Evolutionary conservation across 1,140 invertebrate genomes (phyloP).

Genomic region (Drosophila nigrodunni): DNA sequence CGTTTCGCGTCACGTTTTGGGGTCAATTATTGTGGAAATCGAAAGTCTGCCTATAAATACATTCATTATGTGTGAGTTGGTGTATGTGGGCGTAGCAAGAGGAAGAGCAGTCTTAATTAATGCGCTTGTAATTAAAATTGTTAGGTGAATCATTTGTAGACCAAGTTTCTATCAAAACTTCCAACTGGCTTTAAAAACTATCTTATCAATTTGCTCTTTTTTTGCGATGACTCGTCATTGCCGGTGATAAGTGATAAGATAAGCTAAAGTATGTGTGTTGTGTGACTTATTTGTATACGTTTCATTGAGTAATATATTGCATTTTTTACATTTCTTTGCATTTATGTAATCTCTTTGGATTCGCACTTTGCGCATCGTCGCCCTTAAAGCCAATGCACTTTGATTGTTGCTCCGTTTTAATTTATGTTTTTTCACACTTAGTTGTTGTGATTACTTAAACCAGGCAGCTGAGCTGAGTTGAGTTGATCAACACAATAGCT

Average conservation of each 20-base stretch:
- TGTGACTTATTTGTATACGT: conserved; percentile 1
- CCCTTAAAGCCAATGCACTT: conserved; percentile 63
- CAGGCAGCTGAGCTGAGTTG: conserved; percentile 41
- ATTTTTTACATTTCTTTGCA: conserved; percentile 22
- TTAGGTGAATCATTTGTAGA: conserved; percentile 21
- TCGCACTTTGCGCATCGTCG: conserved; percentile 14
- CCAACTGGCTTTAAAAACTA: background rate
- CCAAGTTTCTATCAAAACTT: background rate
- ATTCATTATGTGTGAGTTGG: background rate
- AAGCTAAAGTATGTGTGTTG: conserved; percentile 1
- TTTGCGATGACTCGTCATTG: conserved; percentile 19
- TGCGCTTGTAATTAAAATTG: conserved; percentile 19
- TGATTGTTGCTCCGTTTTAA: conserved; percentile 33
- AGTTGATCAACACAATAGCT: conserved; percentile 66
- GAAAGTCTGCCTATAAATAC: conserved; percentile 38
- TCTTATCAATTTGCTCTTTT: conserved; percentile 1
- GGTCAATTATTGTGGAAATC: conserved; percentile 61
- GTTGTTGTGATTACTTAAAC: conserved; percentile 59
- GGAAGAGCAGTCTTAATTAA: conserved; percentile 27
- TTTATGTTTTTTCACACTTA: conserved; percentile 10
- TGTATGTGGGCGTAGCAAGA: conserved; percentile 4
- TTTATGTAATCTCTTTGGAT: conserved; percentile 17
- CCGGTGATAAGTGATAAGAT: conserved; percentile 55
- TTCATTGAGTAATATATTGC: conserved; percentile 59
- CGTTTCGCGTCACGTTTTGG: conserved; percentile 63